Percentiles rank a stretch among this genome's conserved stretches.
phyloP scores from a whole-genome alignment of 2,888 invertebrate genomes.

The Sinodicranocentrus sp. region DNA sequence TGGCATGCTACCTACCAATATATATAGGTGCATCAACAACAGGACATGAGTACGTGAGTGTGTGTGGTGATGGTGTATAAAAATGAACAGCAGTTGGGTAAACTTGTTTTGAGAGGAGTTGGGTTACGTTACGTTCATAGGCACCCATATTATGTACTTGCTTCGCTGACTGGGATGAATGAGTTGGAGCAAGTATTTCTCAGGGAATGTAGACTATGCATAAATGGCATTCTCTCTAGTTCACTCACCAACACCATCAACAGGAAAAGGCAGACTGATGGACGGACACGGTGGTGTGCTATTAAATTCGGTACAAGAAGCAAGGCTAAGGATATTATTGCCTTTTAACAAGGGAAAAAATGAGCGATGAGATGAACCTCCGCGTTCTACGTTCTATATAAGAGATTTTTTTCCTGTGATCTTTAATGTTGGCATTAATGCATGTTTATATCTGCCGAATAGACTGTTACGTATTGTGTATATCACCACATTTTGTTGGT shows the following conservation, averaged over 20 bases:
- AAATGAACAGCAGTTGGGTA: conserved; percentile 10
- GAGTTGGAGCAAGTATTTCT: not conserved
- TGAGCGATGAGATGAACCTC: not conserved
- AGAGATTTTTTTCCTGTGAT: not conserved
- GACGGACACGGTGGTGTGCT: conserved; percentile 30
- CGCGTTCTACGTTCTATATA: not conserved
- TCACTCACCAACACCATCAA: not conserved
- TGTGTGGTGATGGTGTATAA: not conserved
- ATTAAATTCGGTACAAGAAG: conserved; percentile 44
- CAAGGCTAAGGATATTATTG: conserved; percentile 54
- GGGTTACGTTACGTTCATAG: not conserved
- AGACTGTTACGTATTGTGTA: no score
- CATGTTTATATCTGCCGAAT: not conserved
- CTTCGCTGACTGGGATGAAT: conserved; percentile 17
- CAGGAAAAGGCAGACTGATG: conserved; percentile 16
- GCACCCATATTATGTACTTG: conserved; percentile 1
- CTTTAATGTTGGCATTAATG: not conserved
- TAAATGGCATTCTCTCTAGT: not conserved
- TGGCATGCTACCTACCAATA: conserved; percentile 20
- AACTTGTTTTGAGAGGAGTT: conserved; percentile 39
- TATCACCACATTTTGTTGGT: no score
- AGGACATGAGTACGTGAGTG: conserved; percentile 19
- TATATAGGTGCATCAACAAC: conserved; percentile 11
- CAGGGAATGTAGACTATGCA: conserved; percentile 8
- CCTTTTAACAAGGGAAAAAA: conserved; percentile 46